A percentile compares a stretch with the other conserved stretches of the same genome.
These are phyloP conservation scores for Drosophila paracracens DNA, from an alignment of 2,888 invertebrate genomes.

Conservation along the genomic window DNA sequence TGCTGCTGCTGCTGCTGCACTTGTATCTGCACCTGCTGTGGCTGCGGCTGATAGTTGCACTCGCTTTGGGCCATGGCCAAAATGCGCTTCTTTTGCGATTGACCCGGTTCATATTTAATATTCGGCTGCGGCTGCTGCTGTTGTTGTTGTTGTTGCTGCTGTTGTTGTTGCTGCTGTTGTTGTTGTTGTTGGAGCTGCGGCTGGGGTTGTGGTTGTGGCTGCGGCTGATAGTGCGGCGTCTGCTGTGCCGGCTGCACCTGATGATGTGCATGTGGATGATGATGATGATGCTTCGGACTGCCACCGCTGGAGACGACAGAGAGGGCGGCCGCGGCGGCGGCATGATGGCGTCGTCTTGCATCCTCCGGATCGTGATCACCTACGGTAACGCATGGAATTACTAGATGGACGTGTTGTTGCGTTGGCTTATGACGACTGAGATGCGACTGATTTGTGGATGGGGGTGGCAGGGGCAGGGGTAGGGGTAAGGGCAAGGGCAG, in stretches of 20 bases:
- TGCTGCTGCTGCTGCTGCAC: slow-evolving; percentile 43
- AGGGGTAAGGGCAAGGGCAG: slow-evolving; percentile 27
- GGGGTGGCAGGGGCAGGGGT: slow-evolving; percentile 26
- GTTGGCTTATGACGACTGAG: slow-evolving; percentile 76
- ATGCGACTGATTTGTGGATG: slow-evolving; percentile 63
- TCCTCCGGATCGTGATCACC: slow-evolving; percentile 90
- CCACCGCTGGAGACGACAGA: slow-evolving; percentile 37
- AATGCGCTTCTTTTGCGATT: slow-evolving; percentile 95
- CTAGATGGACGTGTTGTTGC: slow-evolving; percentile 88
- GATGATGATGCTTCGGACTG: slow-evolving; percentile 76
- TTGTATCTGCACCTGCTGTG: slow-evolving; percentile 44
- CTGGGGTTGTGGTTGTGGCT: slow-evolving; percentile 52
- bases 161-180: slow-evolving; percentile 28
- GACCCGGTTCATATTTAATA: slow-evolving; percentile 86
- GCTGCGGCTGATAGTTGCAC: slow-evolving; percentile 87
- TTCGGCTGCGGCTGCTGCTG: slow-evolving; percentile 71
- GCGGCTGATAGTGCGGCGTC: slow-evolving; percentile 54
- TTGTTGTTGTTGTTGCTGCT: slow-evolving; percentile 51
- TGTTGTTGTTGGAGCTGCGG: slow-evolving; percentile 32
- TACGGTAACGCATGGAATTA: slow-evolving; percentile 92
- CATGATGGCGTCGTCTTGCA: slow-evolving; percentile 85
- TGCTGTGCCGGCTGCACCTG: slow-evolving; percentile 62
- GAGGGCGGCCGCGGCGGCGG: slow-evolving; percentile 60
- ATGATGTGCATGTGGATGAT: slow-evolving; percentile 74
- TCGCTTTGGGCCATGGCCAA: slow-evolving; percentile 94